Base-by-base conservation (phyloP, 1,140 invertebrate genomes). In the Pectinophora gossypiella region DNA sequence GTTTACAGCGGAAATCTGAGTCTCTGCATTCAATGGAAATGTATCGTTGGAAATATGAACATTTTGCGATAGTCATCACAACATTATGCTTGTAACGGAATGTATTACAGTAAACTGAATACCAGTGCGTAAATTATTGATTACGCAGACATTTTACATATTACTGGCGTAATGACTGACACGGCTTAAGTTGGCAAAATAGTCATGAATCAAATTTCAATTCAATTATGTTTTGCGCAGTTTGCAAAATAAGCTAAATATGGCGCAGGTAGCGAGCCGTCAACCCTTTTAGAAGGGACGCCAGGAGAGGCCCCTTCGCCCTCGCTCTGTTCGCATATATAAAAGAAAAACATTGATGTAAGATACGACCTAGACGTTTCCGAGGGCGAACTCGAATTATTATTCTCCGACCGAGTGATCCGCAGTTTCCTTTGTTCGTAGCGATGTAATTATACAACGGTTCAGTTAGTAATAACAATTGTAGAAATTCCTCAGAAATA, bases 311-410 rank as follows among this genome's bases (percentile, higher is more conserved):
- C 63, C 70, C 68, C 49, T 45, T 45, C 50, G 66, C 66, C 72
- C 72, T 74, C 63, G 54, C 59, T 55, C 50, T 65, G 71, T 70
- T 69, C 76, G 72, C 64, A 57, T 54, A 59, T 68, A 73, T 59
- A 67, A 78, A 72, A 76, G 63, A 61, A 75, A 73, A 80, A 80
- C 62, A 71, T 74, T 72, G 60, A 76, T 72, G 61, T 64, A 61
- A 76, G 69, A 73, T 78, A 72, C 57, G 51, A 68, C 51, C 51
- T 55, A 63, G 56, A 57, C 59, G 64, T 56, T 64, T 54, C 56
- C 46, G 59, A 62, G 68, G 68, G 68, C 56, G 61, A 60, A 45
- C 46, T 53, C 46, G 46, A 64, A 64, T 68, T 71, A 71, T 70
- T 72, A 68, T 74, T 72, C 54, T 64, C 60, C 4, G 36, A 10